Percentiles rank a stretch among this genome's conserved stretches.
These are phyloP conservation scores for Exephanes ischioxanthus DNA, from an alignment of 2,888 invertebrate species.

Conservation along the genomic window DNA sequence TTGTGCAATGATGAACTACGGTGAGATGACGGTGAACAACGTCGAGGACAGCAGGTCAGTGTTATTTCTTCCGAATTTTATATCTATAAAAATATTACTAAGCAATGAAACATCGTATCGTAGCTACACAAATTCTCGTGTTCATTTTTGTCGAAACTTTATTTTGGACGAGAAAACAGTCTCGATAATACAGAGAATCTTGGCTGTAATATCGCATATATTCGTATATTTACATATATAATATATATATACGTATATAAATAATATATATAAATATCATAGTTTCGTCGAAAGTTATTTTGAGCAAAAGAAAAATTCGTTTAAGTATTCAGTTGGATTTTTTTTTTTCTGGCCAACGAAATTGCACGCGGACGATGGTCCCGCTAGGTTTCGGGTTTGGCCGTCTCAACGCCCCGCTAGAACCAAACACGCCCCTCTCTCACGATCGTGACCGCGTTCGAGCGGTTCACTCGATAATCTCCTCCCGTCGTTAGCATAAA, in stretches of 20 bases:
- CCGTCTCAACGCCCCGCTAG: constrained; percentile 36
- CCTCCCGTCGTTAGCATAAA: not conserved
- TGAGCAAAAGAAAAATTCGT: not conserved
- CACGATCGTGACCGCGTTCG: constrained; percentile 57
- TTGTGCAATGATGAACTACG: constrained; percentile 71
- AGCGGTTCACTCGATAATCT: constrained; percentile 33
- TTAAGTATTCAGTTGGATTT: not conserved
- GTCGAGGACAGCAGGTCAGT: constrained; percentile 71
- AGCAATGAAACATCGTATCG: not conserved
- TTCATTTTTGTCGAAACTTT: not conserved
- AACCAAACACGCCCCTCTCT: constrained; percentile 49
- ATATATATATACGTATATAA: no score
- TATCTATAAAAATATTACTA: not conserved
- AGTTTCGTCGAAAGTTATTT: not conserved
- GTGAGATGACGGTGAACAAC: constrained; percentile 65
- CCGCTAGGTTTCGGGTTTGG: constrained; percentile 26
- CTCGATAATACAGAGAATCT: no score
- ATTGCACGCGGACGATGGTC: not conserved
- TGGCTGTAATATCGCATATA: no score
- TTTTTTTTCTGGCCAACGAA: not conserved
- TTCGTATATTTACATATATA: no score
- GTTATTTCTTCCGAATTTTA: constrained; percentile 17
- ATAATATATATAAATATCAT: no score
- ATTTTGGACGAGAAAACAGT: no score
- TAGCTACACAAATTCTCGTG: not conserved